Percentiles rank a stretch among this genome's conserved stretches.
Conservation (phyloP, 2,888 invertebrate genomes). For the Galerucella nymphaeae region DNA sequence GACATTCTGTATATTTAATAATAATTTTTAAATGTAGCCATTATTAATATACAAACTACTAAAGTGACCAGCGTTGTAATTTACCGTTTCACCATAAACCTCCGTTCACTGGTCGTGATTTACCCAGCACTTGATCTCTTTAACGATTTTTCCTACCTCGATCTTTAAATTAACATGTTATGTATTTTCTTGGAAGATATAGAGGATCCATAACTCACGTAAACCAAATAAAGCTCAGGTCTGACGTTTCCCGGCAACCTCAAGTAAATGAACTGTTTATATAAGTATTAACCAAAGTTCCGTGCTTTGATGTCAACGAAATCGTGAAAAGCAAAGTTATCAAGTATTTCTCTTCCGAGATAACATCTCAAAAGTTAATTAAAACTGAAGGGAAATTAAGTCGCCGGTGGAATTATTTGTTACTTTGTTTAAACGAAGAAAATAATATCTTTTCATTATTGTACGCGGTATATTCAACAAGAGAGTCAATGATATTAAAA, state of each 20-base stretch:
- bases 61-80: too few species aligned
- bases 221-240: slow-evolving; percentile 13
- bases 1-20: too few species aligned
- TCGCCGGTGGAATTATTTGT: background rate
- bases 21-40: too few species aligned
- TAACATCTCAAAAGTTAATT: slow-evolving; percentile 25
- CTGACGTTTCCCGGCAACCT: slow-evolving; percentile 12
- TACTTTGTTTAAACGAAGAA: background rate
- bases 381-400: slow-evolving; percentile 21
- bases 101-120: too few species aligned
- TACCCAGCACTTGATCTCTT: too few species aligned
- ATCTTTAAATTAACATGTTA: slow-evolving; percentile 10
- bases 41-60: too few species aligned
- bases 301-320: slow-evolving; percentile 21
- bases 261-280: slow-evolving; percentile 15
- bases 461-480: too few species aligned
- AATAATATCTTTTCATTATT: background rate
- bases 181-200: background rate
- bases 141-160: background rate
- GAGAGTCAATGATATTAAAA: too few species aligned
- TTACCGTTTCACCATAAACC: too few species aligned
- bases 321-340: slow-evolving; percentile 14
- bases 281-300: background rate
- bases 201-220: background rate
- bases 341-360: slow-evolving; percentile 4